phyloP scores from a whole-genome alignment of 1,140 invertebrate genomes.

The Cyphomyrmex costatus region DNA sequence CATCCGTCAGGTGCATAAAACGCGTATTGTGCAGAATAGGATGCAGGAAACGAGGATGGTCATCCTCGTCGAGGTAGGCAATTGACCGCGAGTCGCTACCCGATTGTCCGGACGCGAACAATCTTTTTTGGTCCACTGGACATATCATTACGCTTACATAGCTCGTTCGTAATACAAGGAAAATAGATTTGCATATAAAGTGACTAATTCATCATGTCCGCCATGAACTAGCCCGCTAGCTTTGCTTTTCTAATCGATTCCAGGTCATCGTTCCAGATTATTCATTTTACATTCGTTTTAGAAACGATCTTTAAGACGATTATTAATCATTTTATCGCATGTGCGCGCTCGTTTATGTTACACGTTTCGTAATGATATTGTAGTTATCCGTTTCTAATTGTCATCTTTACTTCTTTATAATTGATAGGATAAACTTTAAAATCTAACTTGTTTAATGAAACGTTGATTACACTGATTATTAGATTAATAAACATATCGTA shows the following conservation, averaged over 20 bases:
- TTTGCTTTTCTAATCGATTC: constrained; percentile 55
- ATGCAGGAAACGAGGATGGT: constrained; percentile 35
- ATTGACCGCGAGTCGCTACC: constrained; percentile 33
- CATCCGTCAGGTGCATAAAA: constrained; percentile 36
- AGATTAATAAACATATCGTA: neutral
- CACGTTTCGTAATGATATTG: constrained; percentile 19
- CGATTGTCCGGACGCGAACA: constrained; percentile 45
- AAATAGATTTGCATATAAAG: constrained; percentile 64
- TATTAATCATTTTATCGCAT: constrained; percentile 27
- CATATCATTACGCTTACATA: constrained; percentile 60
- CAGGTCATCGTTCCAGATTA: constrained; percentile 37
- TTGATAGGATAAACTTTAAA: neutral
- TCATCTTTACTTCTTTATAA: neutral
- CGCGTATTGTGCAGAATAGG: constrained; percentile 43
- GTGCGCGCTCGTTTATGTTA: neutral
- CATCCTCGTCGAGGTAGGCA: constrained; percentile 33
- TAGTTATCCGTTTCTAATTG: neutral
- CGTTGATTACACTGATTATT: neutral
- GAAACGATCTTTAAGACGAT: constrained; percentile 8
- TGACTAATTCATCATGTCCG: constrained; percentile 61
- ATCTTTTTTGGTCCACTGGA: constrained; percentile 48
- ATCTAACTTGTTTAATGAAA: neutral
- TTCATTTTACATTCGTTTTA: constrained; percentile 37
- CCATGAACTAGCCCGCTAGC: constrained; percentile 8
- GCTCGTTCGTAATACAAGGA: constrained; percentile 27